phyloP scores from a whole-genome alignment of 64 coral and sea anemone species.

The Actinia equina region DNA sequence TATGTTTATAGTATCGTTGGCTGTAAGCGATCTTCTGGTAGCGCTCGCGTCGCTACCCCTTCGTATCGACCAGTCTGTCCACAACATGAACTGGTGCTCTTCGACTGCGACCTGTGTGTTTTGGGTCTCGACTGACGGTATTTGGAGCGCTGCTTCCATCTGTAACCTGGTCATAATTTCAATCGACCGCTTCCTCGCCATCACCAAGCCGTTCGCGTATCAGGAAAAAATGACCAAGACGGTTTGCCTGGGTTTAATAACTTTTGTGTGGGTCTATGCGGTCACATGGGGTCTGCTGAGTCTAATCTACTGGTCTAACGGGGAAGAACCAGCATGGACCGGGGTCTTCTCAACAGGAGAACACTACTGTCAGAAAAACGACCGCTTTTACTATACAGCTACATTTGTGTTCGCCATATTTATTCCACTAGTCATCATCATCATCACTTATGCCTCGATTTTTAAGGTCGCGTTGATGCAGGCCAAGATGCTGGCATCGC shows the following conservation, averaged over 20 bases:
- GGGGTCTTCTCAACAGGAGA: neutral
- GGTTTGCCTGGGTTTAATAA: conserved; percentile 45
- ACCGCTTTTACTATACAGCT: conserved; percentile 61
- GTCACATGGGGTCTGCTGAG: conserved; percentile 62
- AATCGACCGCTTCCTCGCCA: conserved; percentile 79
- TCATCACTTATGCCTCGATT: conserved; percentile 67
- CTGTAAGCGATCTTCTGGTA: conserved; percentile 65
- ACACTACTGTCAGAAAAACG: conserved; percentile 45
- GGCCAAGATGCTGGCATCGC: conserved; percentile 51
- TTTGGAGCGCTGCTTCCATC: conserved; percentile 56
- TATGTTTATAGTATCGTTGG: conserved; percentile 75
- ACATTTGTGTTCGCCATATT: conserved; percentile 46
- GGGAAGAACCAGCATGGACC: neutral
- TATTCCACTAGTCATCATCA: conserved; percentile 60
- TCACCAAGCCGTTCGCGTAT: conserved; percentile 81
- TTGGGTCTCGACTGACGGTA: conserved; percentile 59
- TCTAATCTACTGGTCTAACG: conserved; percentile 53
- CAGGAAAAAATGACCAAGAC: conserved; percentile 68
- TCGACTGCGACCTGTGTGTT: conserved; percentile 48
- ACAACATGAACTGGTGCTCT: conserved; percentile 71
- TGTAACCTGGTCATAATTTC: conserved; percentile 82
- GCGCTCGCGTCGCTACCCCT: conserved; percentile 62
- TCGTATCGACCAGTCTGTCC: conserved; percentile 57
- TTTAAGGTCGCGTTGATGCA: conserved; percentile 76
- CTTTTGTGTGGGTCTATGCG: conserved; percentile 70